phyloP scores from a whole-genome alignment of 2,797 vertebrate genomes.

The Ambastaia sidthimunki region DNA sequence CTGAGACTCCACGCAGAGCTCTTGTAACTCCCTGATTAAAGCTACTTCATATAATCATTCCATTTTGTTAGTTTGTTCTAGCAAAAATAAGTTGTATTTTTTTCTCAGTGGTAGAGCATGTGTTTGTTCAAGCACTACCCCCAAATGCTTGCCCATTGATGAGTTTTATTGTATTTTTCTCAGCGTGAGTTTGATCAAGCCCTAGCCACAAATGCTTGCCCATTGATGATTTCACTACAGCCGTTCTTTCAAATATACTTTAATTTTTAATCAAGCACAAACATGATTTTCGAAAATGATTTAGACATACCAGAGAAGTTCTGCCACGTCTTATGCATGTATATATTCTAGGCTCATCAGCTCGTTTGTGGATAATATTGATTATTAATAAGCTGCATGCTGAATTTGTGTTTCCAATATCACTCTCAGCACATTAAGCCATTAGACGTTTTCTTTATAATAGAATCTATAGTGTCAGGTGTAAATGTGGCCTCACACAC shows the following conservation, averaged over 20 bases:
- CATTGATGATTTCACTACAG: conserved; percentile 32
- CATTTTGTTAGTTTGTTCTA: conserved; percentile 27
- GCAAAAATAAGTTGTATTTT: conserved; percentile 46
- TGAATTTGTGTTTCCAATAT: background rate
- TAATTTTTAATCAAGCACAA: background rate
- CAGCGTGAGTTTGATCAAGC: conserved; percentile 29
- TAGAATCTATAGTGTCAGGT: background rate
- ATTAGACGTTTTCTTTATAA: background rate
- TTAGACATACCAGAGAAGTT: background rate
- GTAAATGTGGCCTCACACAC: background rate
- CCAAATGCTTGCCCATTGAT: conserved; percentile 38
- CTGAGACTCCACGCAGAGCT: conserved; percentile 50
- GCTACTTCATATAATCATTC: conserved; percentile 56
- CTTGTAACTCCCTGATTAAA: conserved; percentile 55
- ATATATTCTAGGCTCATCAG: background rate
- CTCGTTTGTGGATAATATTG: background rate
- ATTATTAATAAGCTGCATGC: background rate
- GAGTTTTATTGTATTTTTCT: background rate
- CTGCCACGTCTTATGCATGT: background rate
- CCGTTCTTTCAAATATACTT: background rate
- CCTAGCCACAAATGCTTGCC: conserved; percentile 1
- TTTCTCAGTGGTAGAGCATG: conserved; percentile 34
- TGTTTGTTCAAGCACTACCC: conserved; percentile 12
- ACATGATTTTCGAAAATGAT: background rate
- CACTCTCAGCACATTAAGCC: background rate